These are phyloP conservation scores for Drosophila leontia DNA, from an alignment of 1,140 invertebrate genomes.

Conservation along the genomic window DNA sequence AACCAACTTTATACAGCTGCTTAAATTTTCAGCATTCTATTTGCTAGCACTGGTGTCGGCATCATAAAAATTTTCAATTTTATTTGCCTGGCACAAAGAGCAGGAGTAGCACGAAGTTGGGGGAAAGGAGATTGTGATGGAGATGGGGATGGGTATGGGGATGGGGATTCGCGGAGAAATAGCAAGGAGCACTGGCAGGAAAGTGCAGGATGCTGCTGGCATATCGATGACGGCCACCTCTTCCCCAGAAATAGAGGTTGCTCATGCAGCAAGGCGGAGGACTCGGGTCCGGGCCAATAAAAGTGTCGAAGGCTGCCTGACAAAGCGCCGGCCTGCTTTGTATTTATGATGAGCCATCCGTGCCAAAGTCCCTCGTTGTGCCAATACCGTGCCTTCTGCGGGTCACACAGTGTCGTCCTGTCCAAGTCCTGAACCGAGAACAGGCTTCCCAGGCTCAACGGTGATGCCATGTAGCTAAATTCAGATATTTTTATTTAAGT, in stretches of 20 bases:
- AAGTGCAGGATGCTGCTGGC: conserved; percentile 66
- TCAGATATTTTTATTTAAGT: neutral
- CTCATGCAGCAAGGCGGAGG: conserved; percentile 3
- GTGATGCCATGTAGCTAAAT: conserved; percentile 9
- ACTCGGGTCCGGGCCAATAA: conserved; percentile 66
- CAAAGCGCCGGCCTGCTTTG: conserved; percentile 76
- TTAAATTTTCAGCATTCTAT: conserved; percentile 74
- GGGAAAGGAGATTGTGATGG: neutral
- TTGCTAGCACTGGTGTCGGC: conserved; percentile 39
- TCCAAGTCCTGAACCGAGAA: neutral
- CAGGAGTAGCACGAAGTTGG: neutral
- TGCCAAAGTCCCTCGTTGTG: conserved; percentile 53
- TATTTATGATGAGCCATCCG: conserved; percentile 76
- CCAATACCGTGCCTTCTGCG: conserved; percentile 45
- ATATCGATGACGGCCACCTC: conserved; percentile 61
- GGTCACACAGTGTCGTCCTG: conserved; percentile 24
- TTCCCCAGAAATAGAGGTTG: conserved; percentile 9
- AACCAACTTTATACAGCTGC: conserved; percentile 76
- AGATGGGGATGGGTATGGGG: neutral
- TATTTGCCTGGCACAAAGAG: conserved; percentile 73
- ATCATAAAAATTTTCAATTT: conserved; percentile 83
- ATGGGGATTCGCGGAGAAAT: neutral
- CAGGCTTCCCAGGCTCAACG: neutral
- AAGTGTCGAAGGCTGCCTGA: conserved; percentile 74
- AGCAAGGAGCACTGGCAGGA: conserved; percentile 22